Base-by-base conservation (phyloP, 2,797 vertebrate genomes). In the Pseudopleuronectes americanus region DNA sequence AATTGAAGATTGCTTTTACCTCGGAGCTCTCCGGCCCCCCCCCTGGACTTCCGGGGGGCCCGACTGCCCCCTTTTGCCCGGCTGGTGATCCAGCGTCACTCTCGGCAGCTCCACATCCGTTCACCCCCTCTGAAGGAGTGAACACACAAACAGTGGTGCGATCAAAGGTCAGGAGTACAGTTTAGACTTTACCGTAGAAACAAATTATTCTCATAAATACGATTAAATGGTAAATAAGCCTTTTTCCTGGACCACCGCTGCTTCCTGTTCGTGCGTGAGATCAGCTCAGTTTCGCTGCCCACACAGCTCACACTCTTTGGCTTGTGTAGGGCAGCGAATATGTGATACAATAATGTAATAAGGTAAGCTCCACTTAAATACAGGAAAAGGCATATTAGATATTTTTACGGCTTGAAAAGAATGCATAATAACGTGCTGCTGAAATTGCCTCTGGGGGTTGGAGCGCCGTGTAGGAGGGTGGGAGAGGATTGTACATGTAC, bases 311-410 rank as follows among this genome's bases (percentile, higher is more conserved):
- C 76, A 70, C 80, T 77, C 84, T 74, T 66, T 80, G 71, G 81
- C 78, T 87, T 71, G 77, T 67, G 76, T 23, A 75, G 83, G 79
- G 79, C 87, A 81, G 78, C 74, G 16, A 76, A 74, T 78, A 79
- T 68, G 76, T 84, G 86, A 87, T 84, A 86, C 80, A 81, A 79
- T 91, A 87, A 88, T 76, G 77, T 75, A 89, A 83, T 90, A 86
- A 91, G 90, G 86, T 91, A 82, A 91, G 87, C 87, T 89, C 76
- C 73, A 86, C 71, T 86, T 84, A 79, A 88, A 88, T 61, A 83
- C 81, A 86, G 88, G 86, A 84, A 84, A 79, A 84, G 79, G 75
- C 76, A 54, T 74, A 76, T 84, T 84, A 76, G 85, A 90, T 86
- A 76, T 86, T 85, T 85, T 84, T 75, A 69, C 16, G 77, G 81